Base-by-base conservation (phyloP, 1,140 invertebrate genomes). In the Leptinotarsa defecta region DNA sequence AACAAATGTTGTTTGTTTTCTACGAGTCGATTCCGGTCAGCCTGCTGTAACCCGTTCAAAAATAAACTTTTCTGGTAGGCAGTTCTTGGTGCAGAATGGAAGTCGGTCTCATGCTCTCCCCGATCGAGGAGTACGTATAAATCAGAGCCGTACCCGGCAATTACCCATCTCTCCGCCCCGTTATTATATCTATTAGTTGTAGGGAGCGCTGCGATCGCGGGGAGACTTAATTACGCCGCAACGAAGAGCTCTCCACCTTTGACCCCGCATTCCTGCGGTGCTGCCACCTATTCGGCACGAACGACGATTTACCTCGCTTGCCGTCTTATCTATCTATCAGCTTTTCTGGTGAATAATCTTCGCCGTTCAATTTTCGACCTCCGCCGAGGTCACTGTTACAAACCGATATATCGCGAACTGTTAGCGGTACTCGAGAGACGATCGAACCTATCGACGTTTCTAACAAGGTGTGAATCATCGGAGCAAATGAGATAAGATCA, bases 121-220 rank as follows among this genome's bases (percentile, higher is more conserved):
- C 48, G 49, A 43, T 67, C 67, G 71, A 48, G 61, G 20, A 62
- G 76, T 75, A 81, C 78, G 83, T 84, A 83, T 84, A 84, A 84
- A 84, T 84, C 83, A 83, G 82, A 79, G 75, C 64, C 80, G 78
- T 83, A 84, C 81, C 83, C 78, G 78, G 81, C 83, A 84, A 84
- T 84, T 84, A 84, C 83, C 75, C 78, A 76, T 74, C 79, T 79
- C 79, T 80, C 82, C 83, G 82, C 83, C 81, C 84, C 83, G 81
- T 85, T 83, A 85, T 85, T 85, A 85, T 85, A 83, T 84, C 84
- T 83, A 85, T 85, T 85, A 83, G 81, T 83, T 80, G 83, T 79
- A 83, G 83, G 83, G 83, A 83, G 84, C 82, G 81, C 80, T 81
- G 77, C 76, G 81, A 83, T 83, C 80, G 79, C 80, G 80, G 77